phyloP scores from a whole-genome alignment of 2,113 vertebrate genomes.

The Nothoprocta perdicaria region DNA sequence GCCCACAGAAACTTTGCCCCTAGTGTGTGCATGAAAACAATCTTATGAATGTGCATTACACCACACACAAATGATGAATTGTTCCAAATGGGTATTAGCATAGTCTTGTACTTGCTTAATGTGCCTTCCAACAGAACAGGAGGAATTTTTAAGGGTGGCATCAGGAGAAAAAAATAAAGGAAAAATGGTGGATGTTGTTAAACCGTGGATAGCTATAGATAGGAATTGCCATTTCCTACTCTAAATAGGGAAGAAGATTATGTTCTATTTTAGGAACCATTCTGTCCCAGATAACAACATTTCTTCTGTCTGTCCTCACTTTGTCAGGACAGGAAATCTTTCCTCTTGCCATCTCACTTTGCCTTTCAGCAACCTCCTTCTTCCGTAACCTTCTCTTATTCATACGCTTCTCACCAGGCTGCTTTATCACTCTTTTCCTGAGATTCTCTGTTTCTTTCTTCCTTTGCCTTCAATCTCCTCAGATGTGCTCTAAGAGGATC shows the following conservation, averaged over 20 bases:
- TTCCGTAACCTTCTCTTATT: constrained; percentile 1
- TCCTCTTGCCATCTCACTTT: not conserved
- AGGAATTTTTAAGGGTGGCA: not conserved
- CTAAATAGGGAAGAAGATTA: constrained; percentile 18
- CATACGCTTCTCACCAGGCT: constrained; percentile 39
- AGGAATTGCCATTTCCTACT: constrained; percentile 11
- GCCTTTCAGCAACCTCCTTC: constrained; percentile 34
- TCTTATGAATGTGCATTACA: not conserved
- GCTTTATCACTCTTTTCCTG: constrained; percentile 49
- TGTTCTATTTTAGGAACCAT: constrained; percentile 47
- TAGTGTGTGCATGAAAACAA: not conserved
- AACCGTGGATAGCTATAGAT: not conserved
- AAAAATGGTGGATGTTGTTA: not conserved
- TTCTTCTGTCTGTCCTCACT: constrained; percentile 48
- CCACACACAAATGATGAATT: not conserved
- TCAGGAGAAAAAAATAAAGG: not conserved
- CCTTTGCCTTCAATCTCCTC: constrained; percentile 9
- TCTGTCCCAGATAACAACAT: constrained; percentile 56
- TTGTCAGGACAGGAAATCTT: constrained; percentile 19
- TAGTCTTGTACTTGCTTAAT: not conserved
- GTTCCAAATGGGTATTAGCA: not conserved
- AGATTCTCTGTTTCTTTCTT: constrained; percentile 38
- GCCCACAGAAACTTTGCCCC: not conserved
- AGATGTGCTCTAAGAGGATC: constrained; percentile 30
- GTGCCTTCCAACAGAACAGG: not conserved